Evolutionary conservation across 2,888 invertebrate genomes (phyloP).

Genomic region (Mechanitis mazaeus): DNA sequence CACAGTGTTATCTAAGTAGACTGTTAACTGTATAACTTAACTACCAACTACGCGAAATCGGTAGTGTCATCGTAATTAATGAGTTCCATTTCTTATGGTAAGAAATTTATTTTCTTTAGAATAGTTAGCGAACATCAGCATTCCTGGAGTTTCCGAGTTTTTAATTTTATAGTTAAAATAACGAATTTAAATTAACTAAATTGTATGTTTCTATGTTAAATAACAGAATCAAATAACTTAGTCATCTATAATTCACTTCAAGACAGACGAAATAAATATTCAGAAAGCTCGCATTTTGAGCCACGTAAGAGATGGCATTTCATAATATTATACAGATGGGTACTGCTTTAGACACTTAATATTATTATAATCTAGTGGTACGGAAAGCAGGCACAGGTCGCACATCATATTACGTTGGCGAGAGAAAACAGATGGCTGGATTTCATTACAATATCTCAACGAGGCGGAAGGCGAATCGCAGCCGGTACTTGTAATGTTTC

Average conservation of each 20-base stretch:
- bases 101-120: conserved; percentile 7
- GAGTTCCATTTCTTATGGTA: conserved; percentile 17
- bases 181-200: conserved; percentile 13
- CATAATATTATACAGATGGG: conserved; percentile 13
- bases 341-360: conserved; percentile 22
- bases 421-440: conserved; percentile 71
- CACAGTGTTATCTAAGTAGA: conserved; percentile 30
- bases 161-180: conserved; percentile 10
- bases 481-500: conserved; percentile 55
- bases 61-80: conserved; percentile 18
- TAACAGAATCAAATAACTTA: conserved; percentile 9
- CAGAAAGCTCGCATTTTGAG: conserved; percentile 3
- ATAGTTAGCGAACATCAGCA: conserved; percentile 2
- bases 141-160: conserved; percentile 4
- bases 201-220: neutral
- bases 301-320: conserved; percentile 5
- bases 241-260: neutral
- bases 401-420: conserved; percentile 58
- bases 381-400: conserved; percentile 51
- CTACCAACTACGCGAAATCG: conserved; percentile 22
- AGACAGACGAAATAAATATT: conserved; percentile 2
- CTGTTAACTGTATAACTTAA: conserved; percentile 26
- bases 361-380: conserved; percentile 39
- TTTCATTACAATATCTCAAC: conserved; percentile 71
- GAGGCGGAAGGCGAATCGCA: conserved; percentile 61